Evolutionary conservation across 2,888 invertebrate species (phyloP).

Genomic region (Nebria salina): DNA sequence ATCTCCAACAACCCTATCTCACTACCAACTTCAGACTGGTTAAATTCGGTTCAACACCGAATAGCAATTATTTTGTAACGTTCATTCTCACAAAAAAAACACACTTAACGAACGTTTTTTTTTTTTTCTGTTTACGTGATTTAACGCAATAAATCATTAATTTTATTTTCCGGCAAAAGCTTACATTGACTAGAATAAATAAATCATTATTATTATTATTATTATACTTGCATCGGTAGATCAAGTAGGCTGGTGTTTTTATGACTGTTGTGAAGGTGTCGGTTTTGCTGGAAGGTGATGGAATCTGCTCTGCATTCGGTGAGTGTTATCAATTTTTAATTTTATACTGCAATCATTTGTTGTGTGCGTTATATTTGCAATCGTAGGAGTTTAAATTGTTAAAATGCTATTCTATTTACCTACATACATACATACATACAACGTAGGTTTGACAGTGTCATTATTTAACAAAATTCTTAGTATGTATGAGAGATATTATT

Average conservation of each 20-base stretch:
- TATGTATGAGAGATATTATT: too few species aligned
- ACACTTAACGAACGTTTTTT: background rate
- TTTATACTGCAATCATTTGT: background rate
- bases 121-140: background rate
- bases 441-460: too few species aligned
- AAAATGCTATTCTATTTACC: too few species aligned
- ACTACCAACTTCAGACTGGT: slow-evolving; percentile 12
- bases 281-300: slow-evolving; percentile 3
- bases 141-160: too few species aligned
- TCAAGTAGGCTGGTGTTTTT: background rate
- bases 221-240: background rate
- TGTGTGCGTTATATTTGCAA: too few species aligned
- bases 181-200: too few species aligned
- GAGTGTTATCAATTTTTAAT: background rate
- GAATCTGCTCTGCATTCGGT: background rate
- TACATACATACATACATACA: too few species aligned
- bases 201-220: too few species aligned
- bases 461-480: too few species aligned
- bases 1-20: background rate
- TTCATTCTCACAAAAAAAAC: slow-evolving; percentile 27
- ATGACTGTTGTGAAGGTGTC: background rate
- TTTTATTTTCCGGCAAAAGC: too few species aligned
- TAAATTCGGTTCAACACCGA: background rate
- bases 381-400: too few species aligned
- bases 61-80: slow-evolving; percentile 11